Conservation (phyloP, 2,797 vertebrate genomes). For the Lycodopsis pacificus region DNA sequence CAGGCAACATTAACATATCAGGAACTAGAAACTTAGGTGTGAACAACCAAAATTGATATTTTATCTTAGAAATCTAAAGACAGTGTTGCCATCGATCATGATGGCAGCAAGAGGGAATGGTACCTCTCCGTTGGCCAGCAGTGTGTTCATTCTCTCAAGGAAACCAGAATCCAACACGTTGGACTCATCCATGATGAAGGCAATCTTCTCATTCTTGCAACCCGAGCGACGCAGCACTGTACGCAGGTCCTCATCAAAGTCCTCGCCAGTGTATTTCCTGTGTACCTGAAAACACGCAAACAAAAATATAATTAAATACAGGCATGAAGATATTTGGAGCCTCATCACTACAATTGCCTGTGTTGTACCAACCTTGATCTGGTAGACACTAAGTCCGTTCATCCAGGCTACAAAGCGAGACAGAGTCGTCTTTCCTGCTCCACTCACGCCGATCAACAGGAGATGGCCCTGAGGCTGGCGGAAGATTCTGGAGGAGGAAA, state of each 20-base stretch:
- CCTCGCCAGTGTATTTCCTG: conserved; percentile 97
- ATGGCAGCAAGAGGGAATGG: neutral
- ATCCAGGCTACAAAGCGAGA: conserved; percentile 99
- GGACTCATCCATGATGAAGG: conserved; percentile 99
- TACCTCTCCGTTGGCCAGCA: conserved; percentile 98
- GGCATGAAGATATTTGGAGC: neutral
- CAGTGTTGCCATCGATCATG: no score
- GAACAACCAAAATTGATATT: neutral
- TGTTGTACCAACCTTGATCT: conserved; percentile 91
- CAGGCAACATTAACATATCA: neutral
- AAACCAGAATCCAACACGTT: conserved; percentile 98
- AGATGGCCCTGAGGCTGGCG: conserved; percentile 98
- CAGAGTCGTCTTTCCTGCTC: conserved; percentile 97
- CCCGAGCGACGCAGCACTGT: conserved; percentile 96
- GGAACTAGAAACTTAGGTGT: neutral
- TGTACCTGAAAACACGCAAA: conserved; percentile 87
- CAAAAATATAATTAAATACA: neutral
- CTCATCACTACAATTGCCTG: neutral
- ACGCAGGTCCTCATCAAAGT: conserved; percentile 97
- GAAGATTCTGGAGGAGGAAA: conserved; percentile 91
- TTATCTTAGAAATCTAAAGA: neutral
- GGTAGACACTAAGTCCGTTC: conserved; percentile 98
- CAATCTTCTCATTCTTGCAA: conserved; percentile 99
- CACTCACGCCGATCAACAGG: conserved; percentile 97
- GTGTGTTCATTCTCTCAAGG: conserved; percentile 98